Evolutionary conservation across 2,888 invertebrate species (phyloP).

Genomic region (Eremobia ochroleuca): DNA sequence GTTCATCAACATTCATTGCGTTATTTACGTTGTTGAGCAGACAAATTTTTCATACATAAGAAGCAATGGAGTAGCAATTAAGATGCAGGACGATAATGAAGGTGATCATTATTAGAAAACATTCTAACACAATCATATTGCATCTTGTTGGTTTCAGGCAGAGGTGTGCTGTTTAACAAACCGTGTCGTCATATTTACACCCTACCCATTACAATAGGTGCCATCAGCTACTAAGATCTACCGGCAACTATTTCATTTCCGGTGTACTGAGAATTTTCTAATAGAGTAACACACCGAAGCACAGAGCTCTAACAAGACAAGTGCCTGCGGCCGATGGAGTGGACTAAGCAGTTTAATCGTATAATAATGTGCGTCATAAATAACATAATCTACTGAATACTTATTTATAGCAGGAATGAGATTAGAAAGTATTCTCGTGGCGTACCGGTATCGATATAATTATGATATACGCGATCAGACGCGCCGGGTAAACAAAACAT

Average conservation of each 20-base stretch:
- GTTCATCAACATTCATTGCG: not conserved
- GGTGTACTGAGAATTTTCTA: not conserved
- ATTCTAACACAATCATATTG: not conserved
- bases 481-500: constrained; percentile 32
- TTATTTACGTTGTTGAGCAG: not conserved
- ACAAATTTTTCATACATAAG: not conserved
- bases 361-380: constrained; percentile 39
- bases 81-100: not conserved
- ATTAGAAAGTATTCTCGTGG: constrained; percentile 41
- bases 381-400: constrained; percentile 22
- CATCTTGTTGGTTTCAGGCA: not conserved
- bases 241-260: not conserved
- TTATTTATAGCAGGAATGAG: constrained; percentile 20
- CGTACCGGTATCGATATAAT: not conserved
- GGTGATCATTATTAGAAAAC: not conserved
- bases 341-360: constrained; percentile 3
- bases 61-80: not conserved
- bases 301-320: not conserved
- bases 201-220: not conserved
- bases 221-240: too few species aligned
- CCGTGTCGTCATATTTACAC: not conserved
- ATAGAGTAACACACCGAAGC: not conserved
- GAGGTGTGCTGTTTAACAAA: not conserved
- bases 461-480: constrained; percentile 31
- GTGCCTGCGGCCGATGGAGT: not conserved